A percentile compares a stretch with the other conserved stretches of the same genome.
These are phyloP conservation scores for Falcunculus frontatus DNA, from an alignment of 2,113 vertebrate genomes.

Conservation along the genomic window DNA sequence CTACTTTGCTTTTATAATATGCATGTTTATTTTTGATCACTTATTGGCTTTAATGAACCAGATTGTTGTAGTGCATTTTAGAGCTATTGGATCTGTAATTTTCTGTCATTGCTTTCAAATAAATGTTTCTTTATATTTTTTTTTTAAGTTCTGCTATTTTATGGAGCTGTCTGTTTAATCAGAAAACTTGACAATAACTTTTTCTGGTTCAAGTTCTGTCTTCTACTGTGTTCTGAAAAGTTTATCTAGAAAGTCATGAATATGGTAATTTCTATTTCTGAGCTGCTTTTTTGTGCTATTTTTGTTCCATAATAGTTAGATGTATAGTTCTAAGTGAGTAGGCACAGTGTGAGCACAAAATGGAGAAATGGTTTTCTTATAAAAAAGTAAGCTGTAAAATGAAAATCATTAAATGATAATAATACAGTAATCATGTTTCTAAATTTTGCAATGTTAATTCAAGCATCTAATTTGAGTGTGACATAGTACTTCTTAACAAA, in stretches of 20 bases:
- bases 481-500: conserved; percentile 20
- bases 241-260: conserved; percentile 38
- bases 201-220: neutral
- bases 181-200: neutral
- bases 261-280: conserved; percentile 29
- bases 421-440: conserved; percentile 41
- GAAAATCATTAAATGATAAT: conserved; percentile 60
- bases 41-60: neutral
- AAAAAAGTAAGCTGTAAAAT: conserved; percentile 27
- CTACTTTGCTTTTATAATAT: neutral
- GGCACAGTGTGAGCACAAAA: neutral
- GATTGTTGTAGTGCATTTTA: neutral
- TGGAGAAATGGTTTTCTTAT: neutral
- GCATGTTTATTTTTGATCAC: neutral
- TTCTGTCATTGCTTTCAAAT: neutral
- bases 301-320: conserved; percentile 1
- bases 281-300: conserved; percentile 1
- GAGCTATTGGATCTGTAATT: neutral
- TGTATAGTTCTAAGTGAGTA: conserved; percentile 4
- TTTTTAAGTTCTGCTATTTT: neutral
- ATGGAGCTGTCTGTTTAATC: neutral
- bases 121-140: neutral
- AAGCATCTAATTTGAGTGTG: conserved; percentile 33
- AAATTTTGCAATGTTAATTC: conserved; percentile 62
- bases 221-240: neutral